Percentiles rank a stretch among this genome's conserved stretches.
Conservation (phyloP, 2,797 vertebrate genomes). For the Gobionotothen gibberifrons region DNA sequence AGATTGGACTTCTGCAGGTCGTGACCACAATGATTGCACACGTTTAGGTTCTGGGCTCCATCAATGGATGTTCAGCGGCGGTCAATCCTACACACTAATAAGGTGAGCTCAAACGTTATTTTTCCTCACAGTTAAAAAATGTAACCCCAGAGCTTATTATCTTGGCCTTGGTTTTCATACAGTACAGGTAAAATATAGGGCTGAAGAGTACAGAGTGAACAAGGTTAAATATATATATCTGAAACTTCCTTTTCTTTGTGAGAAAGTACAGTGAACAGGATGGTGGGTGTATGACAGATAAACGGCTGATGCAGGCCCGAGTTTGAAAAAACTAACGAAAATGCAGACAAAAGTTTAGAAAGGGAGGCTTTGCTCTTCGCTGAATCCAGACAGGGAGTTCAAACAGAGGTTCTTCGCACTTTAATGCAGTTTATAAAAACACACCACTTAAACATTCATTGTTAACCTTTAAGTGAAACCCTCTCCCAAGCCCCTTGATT, state of each 20-base stretch:
- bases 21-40: conserved; percentile 1
- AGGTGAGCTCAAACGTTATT: conserved; percentile 1
- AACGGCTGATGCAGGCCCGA: neutral
- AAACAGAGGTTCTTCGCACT: neutral
- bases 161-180: neutral
- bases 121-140: neutral
- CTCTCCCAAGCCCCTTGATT: conserved; percentile 28
- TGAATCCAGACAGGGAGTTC: neutral
- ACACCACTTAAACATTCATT: conserved; percentile 13
- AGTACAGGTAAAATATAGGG: neutral
- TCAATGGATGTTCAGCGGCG: neutral
- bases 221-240: conserved; percentile 1
- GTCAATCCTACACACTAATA: neutral
- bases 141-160: conserved; percentile 4
- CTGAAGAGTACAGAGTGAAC: neutral
- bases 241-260: neutral
- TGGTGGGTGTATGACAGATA: neutral
- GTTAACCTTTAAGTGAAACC: conserved; percentile 4
- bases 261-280: neutral
- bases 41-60: conserved; percentile 1
- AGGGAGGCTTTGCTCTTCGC: neutral
- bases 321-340: too few species aligned
- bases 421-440: conserved; percentile 11
- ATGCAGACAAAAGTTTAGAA: neutral
- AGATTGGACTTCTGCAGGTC: neutral